Conservation (phyloP, 2,113 vertebrate species). For the Herpailurus yagouaroundi region DNA sequence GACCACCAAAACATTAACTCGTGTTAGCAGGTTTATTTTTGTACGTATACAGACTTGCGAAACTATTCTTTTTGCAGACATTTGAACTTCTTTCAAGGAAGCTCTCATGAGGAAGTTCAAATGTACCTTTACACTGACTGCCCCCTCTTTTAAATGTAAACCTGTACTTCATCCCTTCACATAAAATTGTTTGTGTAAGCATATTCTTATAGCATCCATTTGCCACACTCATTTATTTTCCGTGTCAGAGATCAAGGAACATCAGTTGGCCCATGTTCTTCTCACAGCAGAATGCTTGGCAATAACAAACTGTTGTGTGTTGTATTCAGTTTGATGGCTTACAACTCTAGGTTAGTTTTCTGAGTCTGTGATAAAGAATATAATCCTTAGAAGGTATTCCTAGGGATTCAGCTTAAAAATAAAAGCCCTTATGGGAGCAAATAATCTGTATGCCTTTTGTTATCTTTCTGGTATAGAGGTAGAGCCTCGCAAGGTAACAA, state of each 20-base stretch:
- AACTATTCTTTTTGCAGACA: background rate
- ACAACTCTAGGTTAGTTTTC: background rate
- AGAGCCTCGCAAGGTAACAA: background rate
- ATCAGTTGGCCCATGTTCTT: background rate
- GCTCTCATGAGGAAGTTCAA: background rate
- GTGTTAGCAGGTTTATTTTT: background rate
- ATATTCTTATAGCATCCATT: background rate
- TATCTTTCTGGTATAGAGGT: background rate
- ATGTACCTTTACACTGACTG: background rate
- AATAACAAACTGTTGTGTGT: background rate
- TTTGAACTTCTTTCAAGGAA: background rate
- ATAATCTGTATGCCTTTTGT: background rate
- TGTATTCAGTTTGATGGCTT: background rate
- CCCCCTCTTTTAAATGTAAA: background rate
- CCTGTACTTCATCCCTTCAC: background rate
- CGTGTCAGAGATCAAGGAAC: background rate
- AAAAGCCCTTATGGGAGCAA: background rate
- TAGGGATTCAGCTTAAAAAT: background rate
- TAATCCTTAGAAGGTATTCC: background rate
- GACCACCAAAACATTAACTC: background rate
- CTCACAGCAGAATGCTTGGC: background rate
- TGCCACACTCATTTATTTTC: background rate
- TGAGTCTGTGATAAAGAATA: background rate
- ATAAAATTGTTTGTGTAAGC: background rate
- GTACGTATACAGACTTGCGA: background rate